Evolutionary conservation across 2,888 invertebrate genomes (phyloP).

Genomic region (Thymelicus sylvestris): DNA sequence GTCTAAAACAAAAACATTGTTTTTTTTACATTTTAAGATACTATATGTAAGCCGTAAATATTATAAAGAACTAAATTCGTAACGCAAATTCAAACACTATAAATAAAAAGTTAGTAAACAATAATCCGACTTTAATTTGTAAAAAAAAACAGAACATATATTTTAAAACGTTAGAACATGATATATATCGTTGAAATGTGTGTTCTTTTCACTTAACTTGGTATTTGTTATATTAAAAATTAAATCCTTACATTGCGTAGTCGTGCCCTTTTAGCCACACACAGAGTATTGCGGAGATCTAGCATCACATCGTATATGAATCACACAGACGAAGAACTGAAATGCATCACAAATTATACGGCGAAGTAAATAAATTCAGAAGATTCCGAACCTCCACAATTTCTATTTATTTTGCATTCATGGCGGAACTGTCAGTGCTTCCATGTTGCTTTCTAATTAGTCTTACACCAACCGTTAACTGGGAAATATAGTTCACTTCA

Average conservation of each 20-base stretch:
- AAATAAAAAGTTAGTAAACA: too few relatives aligned
- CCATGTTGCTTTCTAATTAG: slow-evolving; percentile 83
- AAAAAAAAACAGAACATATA: too few relatives aligned
- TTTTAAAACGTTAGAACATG: not conserved
- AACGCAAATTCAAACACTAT: too few relatives aligned
- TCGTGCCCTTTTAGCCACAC: slow-evolving; percentile 14
- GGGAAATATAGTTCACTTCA: slow-evolving; percentile 43
- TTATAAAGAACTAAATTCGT: not conserved
- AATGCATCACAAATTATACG: slow-evolving; percentile 19
- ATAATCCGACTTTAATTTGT: too few relatives aligned
- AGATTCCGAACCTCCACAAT: slow-evolving; percentile 70
- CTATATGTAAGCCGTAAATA: too few relatives aligned
- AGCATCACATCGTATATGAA: slow-evolving; percentile 30
- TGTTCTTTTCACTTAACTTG: slow-evolving; percentile 10
- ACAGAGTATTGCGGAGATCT: slow-evolving; percentile 4
- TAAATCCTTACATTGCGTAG: slow-evolving; percentile 37
- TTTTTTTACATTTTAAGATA: not conserved
- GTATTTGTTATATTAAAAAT: slow-evolving; percentile 20
- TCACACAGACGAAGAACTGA: slow-evolving; percentile 7
- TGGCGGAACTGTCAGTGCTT: slow-evolving; percentile 86
- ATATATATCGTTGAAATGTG: not conserved
- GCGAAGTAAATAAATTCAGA: slow-evolving; percentile 21
- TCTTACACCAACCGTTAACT: slow-evolving; percentile 42
- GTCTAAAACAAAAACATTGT: slow-evolving; percentile 54
- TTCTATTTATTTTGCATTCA: slow-evolving; percentile 86